Evolutionary conservation across 2,888 invertebrate genomes (phyloP).

Genomic region (Ptilodon capucinus): DNA sequence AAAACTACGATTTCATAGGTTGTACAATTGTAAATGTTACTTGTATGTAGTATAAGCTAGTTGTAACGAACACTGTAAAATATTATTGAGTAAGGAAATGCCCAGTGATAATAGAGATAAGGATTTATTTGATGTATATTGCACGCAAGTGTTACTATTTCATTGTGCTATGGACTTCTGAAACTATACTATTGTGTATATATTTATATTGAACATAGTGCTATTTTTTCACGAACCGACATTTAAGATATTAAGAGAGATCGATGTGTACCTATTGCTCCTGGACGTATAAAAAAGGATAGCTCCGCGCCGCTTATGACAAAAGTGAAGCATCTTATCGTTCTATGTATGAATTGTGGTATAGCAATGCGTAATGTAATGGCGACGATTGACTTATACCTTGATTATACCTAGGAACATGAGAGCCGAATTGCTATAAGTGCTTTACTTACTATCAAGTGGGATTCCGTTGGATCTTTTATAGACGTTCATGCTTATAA

Average conservation of each 20-base stretch:
- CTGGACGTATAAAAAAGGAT: too few relatives aligned
- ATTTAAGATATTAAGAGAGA: constrained; percentile 49
- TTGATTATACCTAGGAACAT: too few relatives aligned
- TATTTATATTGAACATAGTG: constrained; percentile 54
- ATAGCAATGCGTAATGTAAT: too few relatives aligned
- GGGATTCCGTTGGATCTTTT: too few relatives aligned
- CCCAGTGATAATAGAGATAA: constrained; percentile 81
- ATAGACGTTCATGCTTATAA: too few relatives aligned
- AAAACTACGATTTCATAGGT: constrained; percentile 65
- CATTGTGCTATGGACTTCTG: constrained; percentile 64
- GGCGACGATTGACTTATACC: too few relatives aligned
- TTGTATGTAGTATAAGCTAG: too few relatives aligned
- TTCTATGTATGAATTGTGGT: too few relatives aligned
- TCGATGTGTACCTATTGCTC: constrained; percentile 54
- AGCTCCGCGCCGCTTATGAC: too few relatives aligned
- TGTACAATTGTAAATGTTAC: constrained; percentile 76
- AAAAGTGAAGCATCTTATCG: too few relatives aligned
- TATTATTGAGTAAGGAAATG: constrained; percentile 54
- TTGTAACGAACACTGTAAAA: constrained; percentile 26
- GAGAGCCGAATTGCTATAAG: too few relatives aligned
- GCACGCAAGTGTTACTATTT: constrained; percentile 51
- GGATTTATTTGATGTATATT: constrained; percentile 54
- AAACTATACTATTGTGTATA: constrained; percentile 54
- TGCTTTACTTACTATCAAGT: too few relatives aligned
- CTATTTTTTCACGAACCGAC: constrained; percentile 73